These are phyloP conservation scores for Latrodectus geometricus DNA, from an alignment of 1,140 invertebrate genomes.

Conservation along the genomic window DNA sequence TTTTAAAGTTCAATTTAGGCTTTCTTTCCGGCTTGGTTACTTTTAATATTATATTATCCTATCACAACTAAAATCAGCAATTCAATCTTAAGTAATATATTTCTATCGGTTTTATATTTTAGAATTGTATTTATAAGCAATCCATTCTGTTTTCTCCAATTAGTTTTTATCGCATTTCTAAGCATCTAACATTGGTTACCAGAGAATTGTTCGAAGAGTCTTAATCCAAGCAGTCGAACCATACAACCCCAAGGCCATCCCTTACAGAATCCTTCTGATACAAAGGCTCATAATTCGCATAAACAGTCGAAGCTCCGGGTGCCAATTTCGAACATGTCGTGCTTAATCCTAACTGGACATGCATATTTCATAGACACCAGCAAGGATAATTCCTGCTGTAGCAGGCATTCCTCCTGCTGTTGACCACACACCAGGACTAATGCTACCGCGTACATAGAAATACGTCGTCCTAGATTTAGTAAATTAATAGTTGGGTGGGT, in stretches of 20 bases:
- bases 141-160: too few relatives aligned
- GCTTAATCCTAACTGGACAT: slow-evolving; percentile 1
- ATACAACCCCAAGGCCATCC: background rate
- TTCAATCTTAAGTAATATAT: too few relatives aligned
- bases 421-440: slow-evolving; percentile 7
- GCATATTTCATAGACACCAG: slow-evolving; percentile 29
- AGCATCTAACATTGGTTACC: too few relatives aligned
- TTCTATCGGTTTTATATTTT: too few relatives aligned
- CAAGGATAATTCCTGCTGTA: slow-evolving; percentile 12
- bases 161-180: too few relatives aligned
- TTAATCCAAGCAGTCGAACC: background rate
- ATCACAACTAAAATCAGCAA: too few relatives aligned
- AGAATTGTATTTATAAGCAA: too few relatives aligned
- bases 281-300: slow-evolving; percentile 25
- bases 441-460: slow-evolving; percentile 1
- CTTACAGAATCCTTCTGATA: slow-evolving; percentile 1
- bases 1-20: too few relatives aligned
- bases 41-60: too few relatives aligned
- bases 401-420: background rate
- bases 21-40: too few relatives aligned
- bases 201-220: background rate
- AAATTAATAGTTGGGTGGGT: slow-evolving; percentile 37
- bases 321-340: slow-evolving; percentile 9
- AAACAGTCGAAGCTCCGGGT: slow-evolving; percentile 28
- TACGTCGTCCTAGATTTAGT: slow-evolving; percentile 32